Conservation (phyloP, 1,140 invertebrate genomes). For the Bombyx mori region DNA sequence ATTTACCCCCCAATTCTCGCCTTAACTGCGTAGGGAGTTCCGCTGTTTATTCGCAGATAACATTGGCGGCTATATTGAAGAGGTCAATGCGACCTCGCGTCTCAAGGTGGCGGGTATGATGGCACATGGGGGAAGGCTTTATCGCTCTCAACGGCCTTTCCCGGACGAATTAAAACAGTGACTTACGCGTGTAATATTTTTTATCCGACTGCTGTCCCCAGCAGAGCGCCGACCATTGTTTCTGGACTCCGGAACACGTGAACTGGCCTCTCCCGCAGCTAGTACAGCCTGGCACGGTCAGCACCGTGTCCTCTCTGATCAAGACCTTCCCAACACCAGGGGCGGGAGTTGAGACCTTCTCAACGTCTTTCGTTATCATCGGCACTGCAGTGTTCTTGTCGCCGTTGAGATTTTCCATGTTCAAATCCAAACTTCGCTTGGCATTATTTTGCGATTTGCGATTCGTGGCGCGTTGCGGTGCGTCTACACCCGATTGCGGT, state of each 20-base stretch:
- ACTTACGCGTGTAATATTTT: slow-evolving; percentile 58
- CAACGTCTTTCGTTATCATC: slow-evolving; percentile 38
- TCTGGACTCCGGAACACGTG: slow-evolving; percentile 46
- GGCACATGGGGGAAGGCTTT: too few species aligned
- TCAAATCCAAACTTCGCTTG: neutral
- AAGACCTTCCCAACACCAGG: slow-evolving; percentile 42
- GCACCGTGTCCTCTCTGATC: slow-evolving; percentile 53
- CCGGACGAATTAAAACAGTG: slow-evolving; percentile 2
- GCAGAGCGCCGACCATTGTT: slow-evolving; percentile 53
- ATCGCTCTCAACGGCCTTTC: too few species aligned
- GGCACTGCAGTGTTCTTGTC: slow-evolving; percentile 34
- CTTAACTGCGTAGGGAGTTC: too few species aligned
- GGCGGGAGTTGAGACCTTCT: slow-evolving; percentile 27
- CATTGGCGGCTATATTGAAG: too few species aligned
- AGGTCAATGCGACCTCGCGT: too few species aligned
- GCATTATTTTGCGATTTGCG: too few species aligned
- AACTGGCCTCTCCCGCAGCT: slow-evolving; percentile 48
- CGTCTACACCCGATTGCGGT: too few species aligned
- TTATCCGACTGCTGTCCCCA: slow-evolving; percentile 54
- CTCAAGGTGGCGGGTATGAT: too few species aligned
- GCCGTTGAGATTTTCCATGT: slow-evolving; percentile 39
- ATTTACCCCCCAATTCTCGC: too few species aligned
- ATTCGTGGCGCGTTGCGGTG: too few species aligned
- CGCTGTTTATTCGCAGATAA: too few species aligned
- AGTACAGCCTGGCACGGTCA: slow-evolving; percentile 43